A percentile compares a stretch with the other conserved stretches of the same genome.
Conservation (phyloP, 2,113 vertebrate species). For the Macaca nemestrina region DNA sequence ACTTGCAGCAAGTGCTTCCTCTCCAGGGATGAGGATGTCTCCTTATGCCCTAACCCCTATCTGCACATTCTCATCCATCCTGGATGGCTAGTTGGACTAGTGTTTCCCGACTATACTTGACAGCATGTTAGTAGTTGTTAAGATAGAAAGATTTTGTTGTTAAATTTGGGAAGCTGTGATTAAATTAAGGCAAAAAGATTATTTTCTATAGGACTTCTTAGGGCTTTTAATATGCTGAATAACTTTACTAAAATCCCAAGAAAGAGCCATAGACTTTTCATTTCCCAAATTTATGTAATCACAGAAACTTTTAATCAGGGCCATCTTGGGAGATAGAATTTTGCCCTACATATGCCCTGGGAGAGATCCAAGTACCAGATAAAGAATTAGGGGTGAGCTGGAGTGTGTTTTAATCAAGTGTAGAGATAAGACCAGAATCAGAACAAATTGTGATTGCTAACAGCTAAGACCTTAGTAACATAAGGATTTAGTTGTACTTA, state of each 20-base stretch:
- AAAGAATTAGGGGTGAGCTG: background rate
- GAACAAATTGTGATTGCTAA: background rate
- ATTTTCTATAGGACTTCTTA: background rate
- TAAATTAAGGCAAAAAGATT: background rate
- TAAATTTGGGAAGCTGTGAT: background rate
- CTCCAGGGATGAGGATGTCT: background rate
- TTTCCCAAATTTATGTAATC: slow-evolving; percentile 22
- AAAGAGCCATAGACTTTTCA: background rate
- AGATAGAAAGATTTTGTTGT: background rate
- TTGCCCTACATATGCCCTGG: background rate
- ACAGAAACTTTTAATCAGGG: background rate
- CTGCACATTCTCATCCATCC: background rate
- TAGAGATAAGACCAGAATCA: background rate
- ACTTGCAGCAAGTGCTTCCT: background rate
- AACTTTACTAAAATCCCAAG: background rate
- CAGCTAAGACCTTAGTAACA: background rate
- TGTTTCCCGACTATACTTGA: background rate
- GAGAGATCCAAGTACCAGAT: background rate
- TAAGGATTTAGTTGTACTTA: background rate
- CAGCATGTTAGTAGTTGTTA: background rate
- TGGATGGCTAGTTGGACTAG: background rate
- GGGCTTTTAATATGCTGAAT: background rate
- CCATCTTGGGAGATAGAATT: background rate
- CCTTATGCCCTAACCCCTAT: background rate
- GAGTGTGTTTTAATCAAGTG: background rate